Evolutionary conservation across 2,888 invertebrate species (phyloP), one percentile per base, ranked within the genome.

Genomic region (Pimpla rufipes): DNA sequence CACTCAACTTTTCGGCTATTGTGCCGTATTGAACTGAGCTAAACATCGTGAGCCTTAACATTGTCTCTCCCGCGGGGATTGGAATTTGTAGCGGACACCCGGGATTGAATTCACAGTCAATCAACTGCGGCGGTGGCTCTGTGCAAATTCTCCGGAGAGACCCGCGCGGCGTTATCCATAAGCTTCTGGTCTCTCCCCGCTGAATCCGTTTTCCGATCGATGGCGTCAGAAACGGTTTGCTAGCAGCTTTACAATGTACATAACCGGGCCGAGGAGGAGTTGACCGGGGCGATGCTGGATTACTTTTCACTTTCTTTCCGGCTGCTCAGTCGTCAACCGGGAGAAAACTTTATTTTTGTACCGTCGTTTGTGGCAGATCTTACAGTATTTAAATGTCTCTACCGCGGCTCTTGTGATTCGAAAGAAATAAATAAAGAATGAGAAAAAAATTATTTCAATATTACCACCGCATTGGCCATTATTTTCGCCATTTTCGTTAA

Each of bases 1-100:
- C 37, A 37, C 18, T 62, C 11, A 37, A 62, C 37, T 62, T 62
- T 40, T 62, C 37, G 62, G 37, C 40, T 18, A 62, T 62, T 62
- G 40, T 40, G 62, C 18, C 18, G 35, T 40, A 8, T 62, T 62
- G 35, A 13, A 62, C 62, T 18, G 37, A 62, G 62, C 11, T 62
- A 2, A 62, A 37, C 16, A 62, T 37, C 8, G 29, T 29, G 7
- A 37, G 10, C 8, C 13, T 11, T 21, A 13, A 13, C 55, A 55
- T 55, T 55, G 55, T 55, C 21, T 55, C 10, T 23, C 23, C 21
- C 11, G 13, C 29, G 29, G 29, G 29, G 29, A 55, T 55, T 55
- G 55, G 55, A 23, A 55, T 55, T 55, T 23, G 23, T 55, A 18
- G 23, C 55, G n/a, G 10, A 52, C 18, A 21, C 18, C 18, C 8